A percentile compares a stretch with the other conserved stretches of the same genome.
Evolutionary conservation across 2,888 invertebrate species (phyloP).

Genomic region (Sisyra terminalis): DNA sequence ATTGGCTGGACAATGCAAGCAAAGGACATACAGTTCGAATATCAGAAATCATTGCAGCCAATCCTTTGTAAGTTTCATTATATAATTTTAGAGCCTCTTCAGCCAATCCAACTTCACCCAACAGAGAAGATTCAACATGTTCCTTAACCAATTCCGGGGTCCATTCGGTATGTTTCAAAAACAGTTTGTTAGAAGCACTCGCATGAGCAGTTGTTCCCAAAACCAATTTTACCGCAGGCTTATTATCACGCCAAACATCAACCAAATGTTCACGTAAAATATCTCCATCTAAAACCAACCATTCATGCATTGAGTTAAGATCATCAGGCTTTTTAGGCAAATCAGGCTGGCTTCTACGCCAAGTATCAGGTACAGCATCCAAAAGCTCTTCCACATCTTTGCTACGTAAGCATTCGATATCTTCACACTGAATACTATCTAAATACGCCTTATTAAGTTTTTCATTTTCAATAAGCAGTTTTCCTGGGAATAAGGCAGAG

Average conservation of each 20-base stretch:
- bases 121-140: slow-evolving; percentile 42
- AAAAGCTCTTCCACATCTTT: slow-evolving; percentile 39
- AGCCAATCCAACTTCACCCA: slow-evolving; percentile 45
- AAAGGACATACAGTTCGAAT: slow-evolving; percentile 68
- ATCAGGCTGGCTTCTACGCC: slow-evolving; percentile 43
- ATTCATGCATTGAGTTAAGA: slow-evolving; percentile 43
- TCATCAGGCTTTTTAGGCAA: slow-evolving; percentile 36
- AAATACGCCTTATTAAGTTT: slow-evolving; percentile 43
- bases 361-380: slow-evolving; percentile 52
- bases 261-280: slow-evolving; percentile 49
- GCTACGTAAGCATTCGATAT: slow-evolving; percentile 36
- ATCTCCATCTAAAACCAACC: slow-evolving; percentile 57
- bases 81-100: slow-evolving; percentile 46
- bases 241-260: slow-evolving; percentile 39
- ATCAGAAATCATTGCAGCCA: slow-evolving; percentile 59
- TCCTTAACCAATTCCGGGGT: slow-evolving; percentile 45
- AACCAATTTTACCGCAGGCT: slow-evolving; percentile 34
- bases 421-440: slow-evolving; percentile 24
- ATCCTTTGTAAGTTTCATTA: slow-evolving; percentile 45
- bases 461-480: slow-evolving; percentile 40
- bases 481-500: slow-evolving; percentile 54
- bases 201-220: slow-evolving; percentile 62
- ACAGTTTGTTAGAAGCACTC: slow-evolving; percentile 43
- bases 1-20: slow-evolving; percentile 44
- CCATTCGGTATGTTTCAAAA: slow-evolving; percentile 44